Evolutionary conservation across 2,113 vertebrate species (phyloP), one percentile per base, ranked within the genome.

Genomic region (Jacana jacana): DNA sequence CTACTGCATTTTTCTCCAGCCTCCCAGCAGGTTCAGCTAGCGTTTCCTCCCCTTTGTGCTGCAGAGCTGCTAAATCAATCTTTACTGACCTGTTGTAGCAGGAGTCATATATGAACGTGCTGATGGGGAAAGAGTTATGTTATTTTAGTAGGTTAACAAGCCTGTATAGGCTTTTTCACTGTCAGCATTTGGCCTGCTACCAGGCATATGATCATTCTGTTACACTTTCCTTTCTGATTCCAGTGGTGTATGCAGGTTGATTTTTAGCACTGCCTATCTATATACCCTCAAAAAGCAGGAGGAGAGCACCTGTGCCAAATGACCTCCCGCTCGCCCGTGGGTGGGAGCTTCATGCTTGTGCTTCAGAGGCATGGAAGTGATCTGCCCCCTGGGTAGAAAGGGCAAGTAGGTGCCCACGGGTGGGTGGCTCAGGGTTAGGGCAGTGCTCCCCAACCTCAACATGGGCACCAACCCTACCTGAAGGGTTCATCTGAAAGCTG

Each of bases 131-230:
- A 51, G 81, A 52, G 35, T 76, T 70, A 37, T 15, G 57, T 60
- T 96, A 88, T 81, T 94, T 92, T 28, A 81, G 86, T 57, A 60
- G 65, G 70, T 55, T 92, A 88, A 86, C 60, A 79, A 93, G 72
- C 69, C 83, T 7, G 0, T 65, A 25, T 49, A 81, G 65, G 55
- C 77, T 93, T 92, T 81, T 94, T 76, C 8, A 4, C 57, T 84
- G 83, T 79, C 91, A 69, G 80, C 72, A 76, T 69, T 81, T 94
- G 95, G 88, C 86, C 92, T 92, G 15, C 90, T 92, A 83, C 83
- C 77, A 81, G 86, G 72, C 63, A 30, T 54, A 35, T 37, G 72
- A 88, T 92, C 44, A 24, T 90, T 40, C 65, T 76, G 40, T 48
- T 86, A 49, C 0, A 1, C 28, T 81, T 57, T 81, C 52, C 1